Evolutionary conservation across 2,888 invertebrate genomes (phyloP).

Genomic region (Orchestes rusci): DNA sequence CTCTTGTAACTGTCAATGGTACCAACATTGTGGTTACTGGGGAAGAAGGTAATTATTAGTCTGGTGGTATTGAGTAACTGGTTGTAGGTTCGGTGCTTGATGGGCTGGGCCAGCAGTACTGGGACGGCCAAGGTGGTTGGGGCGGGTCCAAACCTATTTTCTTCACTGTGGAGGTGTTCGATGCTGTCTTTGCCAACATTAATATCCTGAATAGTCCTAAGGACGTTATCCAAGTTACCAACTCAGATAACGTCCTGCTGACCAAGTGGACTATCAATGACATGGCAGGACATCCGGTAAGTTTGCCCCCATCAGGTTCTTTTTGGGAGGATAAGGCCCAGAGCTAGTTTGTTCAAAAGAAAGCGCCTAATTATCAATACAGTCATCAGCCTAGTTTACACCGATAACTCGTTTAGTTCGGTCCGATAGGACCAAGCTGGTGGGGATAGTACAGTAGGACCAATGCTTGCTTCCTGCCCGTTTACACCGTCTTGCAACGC

Average conservation of each 20-base stretch:
- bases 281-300: conserved; percentile 24
- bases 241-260: conserved; percentile 18
- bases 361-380: no score
- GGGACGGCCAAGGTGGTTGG: conserved; percentile 27
- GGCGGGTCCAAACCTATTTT: conserved; percentile 26
- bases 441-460: no score
- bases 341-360: no score
- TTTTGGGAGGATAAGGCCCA: no score
- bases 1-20: conserved; percentile 23
- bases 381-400: no score
- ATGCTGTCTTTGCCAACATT: conserved; percentile 23
- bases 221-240: conserved; percentile 23
- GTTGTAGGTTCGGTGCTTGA: conserved; percentile 21
- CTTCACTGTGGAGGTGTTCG: conserved; percentile 25
- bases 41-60: conserved; percentile 14
- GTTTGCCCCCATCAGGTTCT: no score
- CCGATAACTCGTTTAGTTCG: no score
- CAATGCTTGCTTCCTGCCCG: no score
- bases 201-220: conserved; percentile 25
- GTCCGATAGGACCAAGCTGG: no score
- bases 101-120: conserved; percentile 26
- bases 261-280: conserved; percentile 25
- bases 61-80: not conserved
- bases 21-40: conserved; percentile 21
- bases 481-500: no score